Conservation (phyloP, 2,797 vertebrate genomes). For the Sebastes cheni region DNA sequence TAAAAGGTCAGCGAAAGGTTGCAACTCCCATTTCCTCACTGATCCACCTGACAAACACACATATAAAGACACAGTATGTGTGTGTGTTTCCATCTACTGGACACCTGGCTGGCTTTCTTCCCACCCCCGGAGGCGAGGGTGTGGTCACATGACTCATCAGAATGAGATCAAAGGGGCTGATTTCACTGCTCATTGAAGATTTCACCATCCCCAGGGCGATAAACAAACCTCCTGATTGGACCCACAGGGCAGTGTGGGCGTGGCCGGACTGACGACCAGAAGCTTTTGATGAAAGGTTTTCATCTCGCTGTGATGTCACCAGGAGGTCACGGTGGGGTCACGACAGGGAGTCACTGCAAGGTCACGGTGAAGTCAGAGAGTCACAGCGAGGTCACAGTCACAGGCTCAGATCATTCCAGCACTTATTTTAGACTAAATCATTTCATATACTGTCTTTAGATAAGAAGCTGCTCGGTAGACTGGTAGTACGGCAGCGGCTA, state of each 20-base stretch:
- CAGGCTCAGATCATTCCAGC: background rate
- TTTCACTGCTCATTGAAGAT: background rate
- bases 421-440: background rate
- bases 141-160: conserved; percentile 59
- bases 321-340: conserved; percentile 3
- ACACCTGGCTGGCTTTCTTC: conserved; percentile 32
- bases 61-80: background rate
- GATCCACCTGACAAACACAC: conserved; percentile 4
- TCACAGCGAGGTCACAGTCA: conserved; percentile 20
- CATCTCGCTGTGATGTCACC: conserved; percentile 21
- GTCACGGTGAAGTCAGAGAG: conserved; percentile 22
- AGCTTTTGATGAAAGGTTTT: conserved; percentile 12
- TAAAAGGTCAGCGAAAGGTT: background rate
- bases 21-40: background rate
- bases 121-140: conserved; percentile 20
- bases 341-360: background rate
- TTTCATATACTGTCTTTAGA: background rate
- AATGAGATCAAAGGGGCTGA: conserved; percentile 49
- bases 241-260: conserved; percentile 5
- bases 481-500: too few species aligned
- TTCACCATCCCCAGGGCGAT: background rate
- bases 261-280: background rate
- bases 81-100: background rate
- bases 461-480: background rate
- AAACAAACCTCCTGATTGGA: conserved; percentile 16